Base-by-base conservation (phyloP, 2,113 vertebrate genomes). In the Eonycteris spelaea region DNA sequence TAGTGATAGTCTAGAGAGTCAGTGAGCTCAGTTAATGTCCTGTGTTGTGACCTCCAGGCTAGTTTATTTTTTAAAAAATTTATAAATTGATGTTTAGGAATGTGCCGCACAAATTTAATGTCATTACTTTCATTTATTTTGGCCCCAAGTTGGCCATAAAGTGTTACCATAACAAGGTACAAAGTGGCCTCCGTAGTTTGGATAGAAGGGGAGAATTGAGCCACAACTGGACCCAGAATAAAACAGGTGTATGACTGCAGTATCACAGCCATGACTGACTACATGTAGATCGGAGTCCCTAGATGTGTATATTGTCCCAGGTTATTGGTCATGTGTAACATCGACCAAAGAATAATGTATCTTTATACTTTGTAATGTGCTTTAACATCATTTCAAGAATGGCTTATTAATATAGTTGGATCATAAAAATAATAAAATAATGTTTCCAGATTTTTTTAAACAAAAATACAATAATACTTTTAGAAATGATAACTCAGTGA, bases 191-290 rank as follows among this genome's bases (percentile, higher is more conserved):
- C 57, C 0, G 1, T 53, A 84, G 33, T 71, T 65, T 3, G 55
- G 26, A 48, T 13, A 71, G 22, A 86, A 67, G 40, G 38, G 15
- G 14, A 43, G 21, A 92, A 43, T 19, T 57, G 26, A 82, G 4
- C 8, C 26, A 33, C 1, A 1, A 22, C 1, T 12, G 12, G 5
- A 4, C 3, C 26, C 11, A 14, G 4, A 33, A 13, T 11, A 43
- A 6, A 90, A 57, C 5, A 6, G 45, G 12, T 5, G 8, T 7
- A 35, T 19, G 55, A 78, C 19, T 21, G 10, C 15, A 24, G 13
- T 51, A 12, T 14, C 26, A 19, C 4, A n/a, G 24, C 2, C 15
- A 15, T 21, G 5, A 73, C 22, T 30, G 28, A 48, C 6, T 15
- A 40, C 6, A 73, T n/a, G 5, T 51, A 30, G 5, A 63, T 35